phyloP scores from a whole-genome alignment of 2,113 vertebrate genomes.

The Ctenodactylus gundi region DNA sequence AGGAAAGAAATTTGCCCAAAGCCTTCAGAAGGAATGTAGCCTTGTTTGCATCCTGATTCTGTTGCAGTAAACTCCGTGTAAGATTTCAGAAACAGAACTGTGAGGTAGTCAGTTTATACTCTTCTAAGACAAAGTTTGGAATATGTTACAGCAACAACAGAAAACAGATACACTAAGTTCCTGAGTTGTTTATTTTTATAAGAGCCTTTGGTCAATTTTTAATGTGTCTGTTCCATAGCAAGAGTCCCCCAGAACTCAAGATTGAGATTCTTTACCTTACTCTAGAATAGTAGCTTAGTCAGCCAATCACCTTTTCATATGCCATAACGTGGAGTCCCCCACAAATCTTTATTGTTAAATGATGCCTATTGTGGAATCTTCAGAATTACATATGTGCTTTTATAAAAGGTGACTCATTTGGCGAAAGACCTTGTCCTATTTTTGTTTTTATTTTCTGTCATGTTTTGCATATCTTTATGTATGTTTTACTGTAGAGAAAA shows the following conservation, averaged over 20 bases:
- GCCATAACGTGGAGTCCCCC: not conserved
- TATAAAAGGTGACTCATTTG: slow-evolving; percentile 8
- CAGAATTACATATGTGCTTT: not conserved
- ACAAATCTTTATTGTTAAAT: not conserved
- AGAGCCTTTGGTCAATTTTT: not conserved
- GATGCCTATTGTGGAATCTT: not conserved
- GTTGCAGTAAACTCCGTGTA: not conserved
- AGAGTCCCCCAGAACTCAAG: not conserved
- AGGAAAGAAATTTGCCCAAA: not conserved
- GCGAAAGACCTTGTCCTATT: not conserved
- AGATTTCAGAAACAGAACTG: not conserved
- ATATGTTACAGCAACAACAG: not conserved
- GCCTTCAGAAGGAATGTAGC: not conserved
- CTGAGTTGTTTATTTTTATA: not conserved
- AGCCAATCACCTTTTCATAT: not conserved
- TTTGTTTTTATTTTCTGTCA: not conserved
- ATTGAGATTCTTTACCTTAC: not conserved
- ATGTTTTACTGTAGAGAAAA: slow-evolving; percentile 11
- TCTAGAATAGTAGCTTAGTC: not conserved
- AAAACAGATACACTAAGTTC: not conserved
- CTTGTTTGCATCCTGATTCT: not conserved
- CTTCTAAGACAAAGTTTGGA: not conserved
- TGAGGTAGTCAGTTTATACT: not conserved
- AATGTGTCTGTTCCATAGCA: not conserved
- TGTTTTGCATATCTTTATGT: slow-evolving; percentile 10